Base-by-base conservation (phyloP, 1,140 invertebrate genomes). In the Lordiphosa clarofinis region DNA sequence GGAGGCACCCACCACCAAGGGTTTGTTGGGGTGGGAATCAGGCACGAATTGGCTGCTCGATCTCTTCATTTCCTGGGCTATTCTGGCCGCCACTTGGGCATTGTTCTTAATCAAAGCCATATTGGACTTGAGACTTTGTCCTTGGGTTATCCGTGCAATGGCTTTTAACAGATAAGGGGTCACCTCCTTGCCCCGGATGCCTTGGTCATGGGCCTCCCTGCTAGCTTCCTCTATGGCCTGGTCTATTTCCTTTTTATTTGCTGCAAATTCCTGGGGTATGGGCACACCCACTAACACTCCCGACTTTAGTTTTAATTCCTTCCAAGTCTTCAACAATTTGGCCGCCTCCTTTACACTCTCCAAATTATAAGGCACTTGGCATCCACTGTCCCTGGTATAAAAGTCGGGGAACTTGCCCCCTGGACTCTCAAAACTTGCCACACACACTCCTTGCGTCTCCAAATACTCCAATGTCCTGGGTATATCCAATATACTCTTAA, bases 401-500 rank as follows among this genome's bases (percentile, higher is more conserved):
- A 99, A 99, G 36, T 97, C 96, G 6, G 98, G 98, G 88, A 97
- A 96, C 47, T 91, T 89, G 5, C 89, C 89, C 0, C 68, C 70
- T 0, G 58, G 36, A 58, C 75, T 86, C 2, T 55, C 19, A 64
- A 93, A 94, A 1, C 95, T 93, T 38, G 94, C 92, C 0, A 99
- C 96, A 78, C 95, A 95, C 0, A 99, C 97, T 6, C 98, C 97
- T 89, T 97, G 93, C 1, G 97, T 99, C 91, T 99, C 98, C 95
- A 99, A 90, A 87, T 94, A 98, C 89, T 99, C 98, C 24, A 99
- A 90, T 1, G 98, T 99, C 78, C 94, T 94, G 1, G 92, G 93
- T 78, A 99, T 97, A 88, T 99, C 98, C 24, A 99, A 90, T 74
- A 99, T 99, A 33, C 97, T 98, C 91, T 99, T 99, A 35, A 98